Evolutionary conservation across 2,113 vertebrate species (phyloP), one percentile per base, ranked within the genome.

Genomic region (Ahaetulla prasina): DNA sequence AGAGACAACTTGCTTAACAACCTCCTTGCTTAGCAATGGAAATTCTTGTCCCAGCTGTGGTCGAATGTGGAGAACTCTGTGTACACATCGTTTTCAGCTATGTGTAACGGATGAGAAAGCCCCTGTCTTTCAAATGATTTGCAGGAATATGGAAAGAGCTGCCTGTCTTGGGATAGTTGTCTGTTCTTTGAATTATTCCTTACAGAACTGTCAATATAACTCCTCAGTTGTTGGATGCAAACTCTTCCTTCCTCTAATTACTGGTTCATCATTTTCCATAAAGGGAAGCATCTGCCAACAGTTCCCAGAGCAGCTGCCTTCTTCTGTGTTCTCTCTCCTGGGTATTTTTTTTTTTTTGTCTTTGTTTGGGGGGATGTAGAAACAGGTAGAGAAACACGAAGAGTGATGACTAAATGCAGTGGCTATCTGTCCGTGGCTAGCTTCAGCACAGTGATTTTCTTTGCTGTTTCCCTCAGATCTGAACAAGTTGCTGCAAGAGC

Each of bases 161-260:
- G 7, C 20, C 14, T 85, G 25, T 8, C 30, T 90, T 86, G 88
- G 30, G 39, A 2, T 35, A 14, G 80, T 55, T 47, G 39, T 23
- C 14, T 8, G 14, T 60, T 85, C 88, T 80, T 92, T 27, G 88
- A 85, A 43, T 89, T 60, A 57, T 60, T n/a, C 87, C 74, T 89
- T 39, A 10, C 87, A 60, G 68, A 85, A n/a, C 91, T 92, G 92
- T 89, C 92, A 92, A n/a, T 89, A 47, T 89, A 89, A 89, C 53
- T 85, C 85, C 52, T 89, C 43, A 0, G n/a, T 50, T 92, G 88
- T 43, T 88, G 16, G 45, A 60, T 89, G 74, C 88, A 89, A 89
- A 92, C 53, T 92, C 88, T 92, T 85, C 53, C 53, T 85, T 92
- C 88, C 88, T 85, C 92, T 92, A 92, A 92, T 90, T 90, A 92